Evolutionary conservation across 2,888 invertebrate species (phyloP), one percentile per base, ranked within the genome.

Genomic region (Blastobasis adustella): DNA sequence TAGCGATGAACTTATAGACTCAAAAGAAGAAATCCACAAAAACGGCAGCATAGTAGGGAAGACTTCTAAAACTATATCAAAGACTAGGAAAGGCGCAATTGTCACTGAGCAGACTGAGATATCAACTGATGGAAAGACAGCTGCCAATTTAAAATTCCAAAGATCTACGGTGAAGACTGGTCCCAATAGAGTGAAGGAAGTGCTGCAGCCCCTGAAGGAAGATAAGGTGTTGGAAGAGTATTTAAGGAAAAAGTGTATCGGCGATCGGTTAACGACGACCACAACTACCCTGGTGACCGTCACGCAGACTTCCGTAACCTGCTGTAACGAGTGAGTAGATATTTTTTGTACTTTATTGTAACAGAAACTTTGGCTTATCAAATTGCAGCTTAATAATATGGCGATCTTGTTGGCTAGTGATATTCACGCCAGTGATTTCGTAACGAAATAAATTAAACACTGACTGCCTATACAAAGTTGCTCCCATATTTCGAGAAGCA

Each of bases 301-400:
- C 48, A 79, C 82, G 50, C 89, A 88, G 66, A 87, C 83, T 0
- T 76, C 82, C n/a, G 73, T 77, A 44, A 85, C 87, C 46, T 79
- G 79, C 49, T 89, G 88, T 55, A 89, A 89, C 73, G 89, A 88
- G 89, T 89, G 63, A 89, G 89, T 89, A 76, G 10, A 57, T 44
- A 52, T 6, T 45, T 42, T 8, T 8, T 23, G 23, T 23, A 23
- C 23, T 23, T 23, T 23, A 23, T 23, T 23, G 23, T 23, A 23
- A 23, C 1, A 23, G 3, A 23, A 23, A 23, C 23, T 23, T 23
- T 23, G 23, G 3, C 23, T 23, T 23, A 23, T 23, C 23, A 23
- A 23, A 23, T 23, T 23, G 23, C 23, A 23, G 23, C 23, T 23
- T 3, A 23, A 23, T 23, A 23, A 23, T 23, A 23, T 23, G 3